Conservation (phyloP, 2,113 vertebrate species). For the Phaethon lepturus region DNA sequence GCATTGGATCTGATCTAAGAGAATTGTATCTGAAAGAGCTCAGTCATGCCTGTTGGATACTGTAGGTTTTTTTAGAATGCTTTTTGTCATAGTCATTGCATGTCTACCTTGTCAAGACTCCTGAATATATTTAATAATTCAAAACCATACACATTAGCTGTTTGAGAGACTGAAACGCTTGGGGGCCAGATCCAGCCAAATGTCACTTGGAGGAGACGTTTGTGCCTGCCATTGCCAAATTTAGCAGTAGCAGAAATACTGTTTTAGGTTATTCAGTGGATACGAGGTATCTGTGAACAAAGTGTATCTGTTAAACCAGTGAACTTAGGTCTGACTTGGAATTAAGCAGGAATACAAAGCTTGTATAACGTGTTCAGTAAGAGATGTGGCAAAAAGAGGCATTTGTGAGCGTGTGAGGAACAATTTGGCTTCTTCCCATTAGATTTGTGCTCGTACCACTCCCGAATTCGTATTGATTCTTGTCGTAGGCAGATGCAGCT, state of each 20-base stretch:
- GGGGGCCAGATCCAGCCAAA: not conserved
- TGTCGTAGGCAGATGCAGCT: not conserved
- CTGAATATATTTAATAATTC: not conserved
- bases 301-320: not conserved
- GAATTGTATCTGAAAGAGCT: not conserved
- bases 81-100: not conserved
- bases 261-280: rapidly evolving
- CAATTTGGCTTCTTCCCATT: not conserved
- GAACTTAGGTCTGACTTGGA: not conserved
- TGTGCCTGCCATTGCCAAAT: not conserved
- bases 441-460: not conserved
- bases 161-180: not conserved
- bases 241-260: not conserved
- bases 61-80: not conserved
- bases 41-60: not conserved
- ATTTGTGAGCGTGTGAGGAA: not conserved
- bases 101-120: not conserved
- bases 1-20: rapidly evolving
- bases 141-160: not conserved
- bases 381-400: not conserved
- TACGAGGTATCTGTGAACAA: not conserved
- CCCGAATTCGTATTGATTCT: not conserved
- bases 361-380: not conserved
- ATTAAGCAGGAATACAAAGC: not conserved
- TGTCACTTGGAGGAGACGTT: not conserved